Evolutionary conservation across 2,113 vertebrate genomes (phyloP).

Genomic region (Dasyprocta punctata): DNA sequence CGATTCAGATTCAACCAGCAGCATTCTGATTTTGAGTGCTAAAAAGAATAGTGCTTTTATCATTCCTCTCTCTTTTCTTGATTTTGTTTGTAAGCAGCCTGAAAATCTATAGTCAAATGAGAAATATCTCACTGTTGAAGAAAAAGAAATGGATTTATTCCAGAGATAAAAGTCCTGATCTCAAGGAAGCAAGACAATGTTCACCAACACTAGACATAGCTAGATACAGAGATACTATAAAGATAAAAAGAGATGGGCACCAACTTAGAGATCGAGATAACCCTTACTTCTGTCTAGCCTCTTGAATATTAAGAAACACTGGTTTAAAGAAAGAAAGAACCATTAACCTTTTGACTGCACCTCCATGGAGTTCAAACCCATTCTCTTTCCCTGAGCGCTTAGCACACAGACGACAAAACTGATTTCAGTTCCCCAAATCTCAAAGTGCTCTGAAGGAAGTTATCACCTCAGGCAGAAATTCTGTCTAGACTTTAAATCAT

Average conservation of each 20-base stretch:
- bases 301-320: not conserved
- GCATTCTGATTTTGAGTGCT: not conserved
- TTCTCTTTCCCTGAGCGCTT: not conserved
- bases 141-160: conserved; percentile 29
- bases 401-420: not conserved
- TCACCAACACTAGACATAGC: not conserved
- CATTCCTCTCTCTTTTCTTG: not conserved
- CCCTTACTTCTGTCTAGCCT: not conserved
- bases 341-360: not conserved
- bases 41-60: not conserved
- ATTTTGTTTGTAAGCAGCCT: not conserved
- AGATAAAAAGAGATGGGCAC: not conserved
- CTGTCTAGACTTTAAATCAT: not conserved
- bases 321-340: not conserved
- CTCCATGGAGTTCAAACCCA: not conserved
- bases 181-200: not conserved
- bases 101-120: not conserved
- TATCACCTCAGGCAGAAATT: not conserved
- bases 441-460: conserved; percentile 18
- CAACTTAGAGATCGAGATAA: not conserved
- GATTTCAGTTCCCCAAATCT: conserved; percentile 65
- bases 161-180: not conserved
- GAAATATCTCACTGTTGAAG: not conserved
- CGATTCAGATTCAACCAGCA: not conserved
- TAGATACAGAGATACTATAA: not conserved